Conservation (phyloP, 2,113 vertebrate genomes). For the Perognathus longimembris region DNA sequence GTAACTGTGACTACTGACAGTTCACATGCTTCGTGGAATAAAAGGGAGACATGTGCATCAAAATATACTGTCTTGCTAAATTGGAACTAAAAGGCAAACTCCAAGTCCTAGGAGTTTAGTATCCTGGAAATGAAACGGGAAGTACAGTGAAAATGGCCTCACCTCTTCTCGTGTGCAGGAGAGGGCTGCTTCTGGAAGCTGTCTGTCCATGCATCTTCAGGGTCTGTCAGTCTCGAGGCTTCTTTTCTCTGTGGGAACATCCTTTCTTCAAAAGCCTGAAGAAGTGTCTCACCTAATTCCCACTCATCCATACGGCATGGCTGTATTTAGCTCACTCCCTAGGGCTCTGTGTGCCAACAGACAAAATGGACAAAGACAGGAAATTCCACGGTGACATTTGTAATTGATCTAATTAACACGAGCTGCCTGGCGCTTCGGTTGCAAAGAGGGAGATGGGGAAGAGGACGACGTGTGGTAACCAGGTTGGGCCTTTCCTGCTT, state of each 20-base stretch:
- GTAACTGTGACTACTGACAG: background rate
- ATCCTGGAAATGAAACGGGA: background rate
- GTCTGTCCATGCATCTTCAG: too few relatives aligned
- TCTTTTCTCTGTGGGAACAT: background rate
- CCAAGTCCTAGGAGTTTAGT: background rate
- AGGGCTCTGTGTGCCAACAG: accelerated
- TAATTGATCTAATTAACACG: background rate
- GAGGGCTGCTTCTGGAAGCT: background rate
- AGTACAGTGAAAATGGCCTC: accelerated
- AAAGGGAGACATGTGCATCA: background rate
- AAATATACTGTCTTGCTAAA: background rate
- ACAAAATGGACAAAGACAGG: background rate
- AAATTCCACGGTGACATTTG: background rate
- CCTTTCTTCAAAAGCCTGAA: background rate
- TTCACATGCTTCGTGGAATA: background rate
- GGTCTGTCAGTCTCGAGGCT: background rate
- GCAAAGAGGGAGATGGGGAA: accelerated
- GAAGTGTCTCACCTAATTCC: background rate
- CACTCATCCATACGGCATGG: background rate
- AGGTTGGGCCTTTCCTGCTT: accelerated
- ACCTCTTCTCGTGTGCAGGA: accelerated
- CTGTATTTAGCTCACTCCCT: background rate
- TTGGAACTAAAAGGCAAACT: background rate
- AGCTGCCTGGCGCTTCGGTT: background rate
- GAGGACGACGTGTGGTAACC: too few relatives aligned